Evolutionary conservation across 2,797 vertebrate species (phyloP).

Genomic region (Remorina albescens): DNA sequence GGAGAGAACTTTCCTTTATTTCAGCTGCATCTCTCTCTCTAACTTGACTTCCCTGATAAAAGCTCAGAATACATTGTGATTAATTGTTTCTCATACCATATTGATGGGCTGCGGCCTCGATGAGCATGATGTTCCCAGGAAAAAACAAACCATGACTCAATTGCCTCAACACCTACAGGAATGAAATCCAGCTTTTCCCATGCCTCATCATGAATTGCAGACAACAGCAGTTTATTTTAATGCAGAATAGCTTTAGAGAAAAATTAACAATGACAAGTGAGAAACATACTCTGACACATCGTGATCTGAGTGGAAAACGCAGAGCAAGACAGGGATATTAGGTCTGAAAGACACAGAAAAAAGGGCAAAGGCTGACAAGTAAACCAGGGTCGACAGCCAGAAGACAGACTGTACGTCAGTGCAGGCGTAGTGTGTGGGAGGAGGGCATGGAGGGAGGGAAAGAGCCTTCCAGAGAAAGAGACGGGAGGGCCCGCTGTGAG

Average conservation of each 20-base stretch:
- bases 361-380: constrained; percentile 59
- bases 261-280: constrained; percentile 63
- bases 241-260: constrained; percentile 18
- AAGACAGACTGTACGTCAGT: constrained; percentile 62
- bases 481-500: constrained; percentile 70
- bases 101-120: background rate
- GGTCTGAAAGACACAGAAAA: constrained; percentile 49
- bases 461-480: constrained; percentile 32
- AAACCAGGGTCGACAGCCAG: constrained; percentile 65
- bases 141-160: constrained; percentile 26
- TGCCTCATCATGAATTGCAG: constrained; percentile 30
- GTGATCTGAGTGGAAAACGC: constrained; percentile 59
- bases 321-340: constrained; percentile 39
- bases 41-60: no score
- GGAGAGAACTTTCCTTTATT: background rate
- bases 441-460: constrained; percentile 40
- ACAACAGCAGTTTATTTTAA: constrained; percentile 32
- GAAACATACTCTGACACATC: constrained; percentile 33
- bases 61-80: background rate
- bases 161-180: constrained; percentile 13
- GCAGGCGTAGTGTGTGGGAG: constrained; percentile 53
- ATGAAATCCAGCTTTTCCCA: constrained; percentile 25
- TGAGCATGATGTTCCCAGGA: constrained; percentile 3
- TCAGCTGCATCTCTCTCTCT: background rate
- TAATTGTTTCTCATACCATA: background rate